Evolutionary conservation across 53 echinoderm and acorn worm species (phyloP), one percentile per base, ranked within the genome.

Genomic region (Crossaster papposus): DNA sequence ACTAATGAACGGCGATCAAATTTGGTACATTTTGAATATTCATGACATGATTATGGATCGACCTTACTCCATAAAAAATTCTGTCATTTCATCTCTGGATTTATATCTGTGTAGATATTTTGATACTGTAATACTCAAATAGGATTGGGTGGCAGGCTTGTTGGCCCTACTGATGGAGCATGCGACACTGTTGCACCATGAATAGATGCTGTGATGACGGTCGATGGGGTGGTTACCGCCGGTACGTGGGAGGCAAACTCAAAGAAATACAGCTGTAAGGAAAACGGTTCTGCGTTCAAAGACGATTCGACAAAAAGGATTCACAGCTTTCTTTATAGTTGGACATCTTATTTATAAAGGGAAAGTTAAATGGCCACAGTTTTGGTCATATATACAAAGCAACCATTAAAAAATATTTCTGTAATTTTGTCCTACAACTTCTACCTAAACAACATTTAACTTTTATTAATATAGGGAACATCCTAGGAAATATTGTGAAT

Each of bases 181-280:
- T 58, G 58, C 12, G 58, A 2, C 58, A 58, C 58, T 68, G 68
- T 4, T 2, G 68, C 11, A 3, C 11, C 28, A 12, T n/a, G 68
- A 68, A 68, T 28, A 11, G 68, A 4, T 68, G 68, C 68, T 28
- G 28, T 26, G 68, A 70, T 14, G 13, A 14, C 37, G 3, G 72
- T n/a, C 30, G 30, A 18, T 3, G 84, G 23, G 29, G 84, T 72
- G 18, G 51, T 5, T 29, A 22, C 24, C 65, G 73, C 54, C 23
- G 38, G 30, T 23, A 23, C 44, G 8, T 84, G 84, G 31, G 51
- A 26, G 26, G 84, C 73, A 84, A 84, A 72, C 84, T 84, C 71
- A 84, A 84, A 84, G 84, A 84, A 84, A 32, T 84, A 84, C 84
- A 84, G 30, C 84, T 84, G 84, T 2, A 72, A 72, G 28, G 65